Evolutionary conservation across 2,113 vertebrate genomes (phyloP).

Genomic region (Phyllopteryx taeniolatus): DNA sequence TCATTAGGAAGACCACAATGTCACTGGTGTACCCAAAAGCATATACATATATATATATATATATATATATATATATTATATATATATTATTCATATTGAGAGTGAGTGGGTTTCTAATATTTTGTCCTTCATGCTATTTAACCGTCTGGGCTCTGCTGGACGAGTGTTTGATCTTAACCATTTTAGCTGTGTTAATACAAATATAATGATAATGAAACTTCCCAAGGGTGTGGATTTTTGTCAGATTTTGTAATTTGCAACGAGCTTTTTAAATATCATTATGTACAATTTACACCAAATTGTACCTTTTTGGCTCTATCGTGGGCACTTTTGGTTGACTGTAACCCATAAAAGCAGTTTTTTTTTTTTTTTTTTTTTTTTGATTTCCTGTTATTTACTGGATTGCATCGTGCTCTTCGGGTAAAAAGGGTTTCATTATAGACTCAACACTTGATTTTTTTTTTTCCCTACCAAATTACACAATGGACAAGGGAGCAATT

Average conservation of each 20-base stretch:
- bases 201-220: background rate
- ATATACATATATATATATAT: no score
- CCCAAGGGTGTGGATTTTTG: background rate
- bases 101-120: background rate
- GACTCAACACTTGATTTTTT: no score
- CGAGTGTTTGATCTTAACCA: background rate
- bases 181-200: background rate
- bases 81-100: no score
- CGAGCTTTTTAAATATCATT: background rate
- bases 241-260: background rate
- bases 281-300: background rate
- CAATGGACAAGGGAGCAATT: no score
- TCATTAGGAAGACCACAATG: background rate
- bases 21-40: background rate
- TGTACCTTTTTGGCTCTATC: background rate
- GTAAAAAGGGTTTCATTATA: no score
- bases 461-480: no score
- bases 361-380: no score
- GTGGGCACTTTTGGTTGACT: background rate
- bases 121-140: background rate
- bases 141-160: background rate
- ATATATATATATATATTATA: no score
- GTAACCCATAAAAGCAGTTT: no score
- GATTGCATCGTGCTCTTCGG: no score
- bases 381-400: no score